Base-by-base conservation (phyloP, 2,797 vertebrate genomes). In the Liparis tanakae region DNA sequence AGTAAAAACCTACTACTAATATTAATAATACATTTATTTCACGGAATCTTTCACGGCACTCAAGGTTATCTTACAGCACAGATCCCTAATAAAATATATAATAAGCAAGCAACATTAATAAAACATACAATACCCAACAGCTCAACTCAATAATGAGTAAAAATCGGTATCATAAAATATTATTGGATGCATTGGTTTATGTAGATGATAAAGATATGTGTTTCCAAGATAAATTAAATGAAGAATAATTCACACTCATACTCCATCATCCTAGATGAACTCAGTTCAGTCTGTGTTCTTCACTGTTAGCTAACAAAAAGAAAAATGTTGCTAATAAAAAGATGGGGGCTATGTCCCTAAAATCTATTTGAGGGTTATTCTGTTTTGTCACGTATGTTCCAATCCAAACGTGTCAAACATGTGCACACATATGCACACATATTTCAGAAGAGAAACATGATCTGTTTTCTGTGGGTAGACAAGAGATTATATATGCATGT, bases 371-470 rank as follows among this genome's bases (percentile, higher is more conserved):
- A 54, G 6, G 66, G 34, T 66, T 48, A 10, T 36, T 55, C 18
- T 62, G 12, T 56, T 80, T 54, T 65, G 30, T 60, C 4, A 13
- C 61, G 22, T 39, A 10, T 69, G 17, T 58, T 6, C 43, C 56
- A 55, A 7, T 6, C 43, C 56, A 55, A 7, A 61, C 10, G 7
- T 59, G 4, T 58, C 18, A 67, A 63, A 25, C 7, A 3, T 30
- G 7, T 51, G 53, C n/a, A 55, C 51, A 63, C 13, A 33, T 67
- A 62, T 70, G 25, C 22, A 34, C 70, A n/a, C 59, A 56, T 22
- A 5, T 17, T 17, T 4, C n/a, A 50, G 10, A 59, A 62, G 36
- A 50, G 18, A 20, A 65, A 36, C 53, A 10, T 22, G 25, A 53
- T 41, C 2, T 10, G 44, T 22, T 30, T 30, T 30, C 25, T 30